Base-by-base conservation (phyloP, 2,113 vertebrate genomes). In the Engystomops pustulosus region DNA sequence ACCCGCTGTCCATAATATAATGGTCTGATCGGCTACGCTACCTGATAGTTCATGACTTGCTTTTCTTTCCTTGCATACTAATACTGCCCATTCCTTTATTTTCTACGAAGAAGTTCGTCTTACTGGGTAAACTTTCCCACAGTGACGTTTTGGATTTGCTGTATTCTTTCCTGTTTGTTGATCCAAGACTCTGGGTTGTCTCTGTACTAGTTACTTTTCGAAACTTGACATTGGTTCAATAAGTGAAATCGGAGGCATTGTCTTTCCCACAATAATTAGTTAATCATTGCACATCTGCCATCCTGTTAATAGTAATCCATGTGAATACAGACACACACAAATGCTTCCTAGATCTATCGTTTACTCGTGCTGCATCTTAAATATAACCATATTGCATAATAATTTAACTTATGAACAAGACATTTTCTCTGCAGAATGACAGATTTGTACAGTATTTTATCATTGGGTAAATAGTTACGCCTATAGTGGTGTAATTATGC, bases 21-120 rank as follows among this genome's bases (percentile, higher is more conserved):
- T 58, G 60, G 74, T 7, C 47, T 41, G 74, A 69, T 85, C 75
- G 79, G 83, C 65, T 65, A 58, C 25, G 75, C 74, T 85, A 85
- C 75, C 75, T 85, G 83, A 84, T 84, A 78, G 83, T 77, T 84
- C 83, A 84, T 70, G 62, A 70, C 47, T 84, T 84, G 58, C 44
- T 70, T 79, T 85, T 18, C 65, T 62, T 14, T 20, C 44, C 25
- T 38, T 55, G 75, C 74, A 85, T 85, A 79, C 74, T 70, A 85
- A 85, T 58, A 53, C 45, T 69, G 65, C 32, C 83, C 25, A 20
- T 78, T 70, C 62, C 45, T 68, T 84, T 44, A 49, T 78, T 69
- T 76, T 78, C 38, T 53, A 51, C 30, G 68, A 34, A 65, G 20
- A 69, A 44, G 23, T 49, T 60, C 23, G 23, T 23, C 23, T 55